Evolutionary conservation across 64 coral and sea anemone genomes (phyloP), one percentile per base, ranked within the genome.

Genomic region (Porites australiensis): DNA sequence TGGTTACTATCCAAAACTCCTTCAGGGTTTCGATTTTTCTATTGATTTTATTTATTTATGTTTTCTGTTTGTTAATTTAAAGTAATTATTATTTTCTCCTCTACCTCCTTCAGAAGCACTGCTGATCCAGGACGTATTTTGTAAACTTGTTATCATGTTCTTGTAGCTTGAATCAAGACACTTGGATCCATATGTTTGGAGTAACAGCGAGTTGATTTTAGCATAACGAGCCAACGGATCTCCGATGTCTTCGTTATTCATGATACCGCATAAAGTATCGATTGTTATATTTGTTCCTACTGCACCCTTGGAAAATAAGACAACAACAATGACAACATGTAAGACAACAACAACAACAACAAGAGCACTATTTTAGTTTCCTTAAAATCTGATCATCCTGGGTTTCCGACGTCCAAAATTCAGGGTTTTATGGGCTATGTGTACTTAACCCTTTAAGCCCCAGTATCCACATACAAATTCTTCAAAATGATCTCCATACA

Each of bases 41-140:
- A 37, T 37, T 37, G 27, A 37, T 37, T 37, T 37, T 37, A 37
- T 37, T 37, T 37, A 37, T 37, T 37, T 37, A 37, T 37, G 27
- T 37, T 37, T 37, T 37, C 27, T 37, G 27, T 37, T 37, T 37
- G 27, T 37, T 37, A 37, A 37, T 37, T 37, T 37, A 37, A 37
- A n/a, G n/a, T 37, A 37, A 37, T 37, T 37, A 37, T 37, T 37
- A 37, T 37, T 37, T 37, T 37, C 27, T 37, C 27, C 27, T 37
- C 37, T 62, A 99, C 98, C 98, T 96, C 98, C 98, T 79, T 99
- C 98, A 64, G 94, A 77, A 52, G 94, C 98, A 84, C 88, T 88
- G 50, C 94, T 95, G 57, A 63, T 86, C 98, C 98, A 99, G 2
- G 98, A 99, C 4, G 84, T 86, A 62, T 99, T 90, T 50, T 72